phyloP scores from a whole-genome alignment of 2,113 vertebrate species.

The Pipa parva region DNA sequence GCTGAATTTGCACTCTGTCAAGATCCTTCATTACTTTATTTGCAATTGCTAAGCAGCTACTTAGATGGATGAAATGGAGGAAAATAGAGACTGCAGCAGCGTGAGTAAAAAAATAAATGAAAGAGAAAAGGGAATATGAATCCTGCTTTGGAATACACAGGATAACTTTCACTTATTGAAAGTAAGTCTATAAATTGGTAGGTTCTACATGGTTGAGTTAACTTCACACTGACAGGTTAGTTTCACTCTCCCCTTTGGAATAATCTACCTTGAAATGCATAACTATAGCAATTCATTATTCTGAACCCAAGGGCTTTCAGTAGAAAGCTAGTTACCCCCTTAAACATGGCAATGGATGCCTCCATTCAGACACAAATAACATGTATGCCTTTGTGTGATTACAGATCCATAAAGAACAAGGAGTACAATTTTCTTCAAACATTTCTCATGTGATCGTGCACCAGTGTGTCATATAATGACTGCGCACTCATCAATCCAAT shows the following conservation, averaged over 20 bases:
- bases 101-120: constrained; percentile 2
- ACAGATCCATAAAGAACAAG: too few species aligned
- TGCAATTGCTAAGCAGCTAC: neutral
- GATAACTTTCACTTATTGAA: neutral
- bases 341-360: too few species aligned
- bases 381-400: too few species aligned
- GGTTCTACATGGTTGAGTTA: neutral
- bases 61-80: constrained; percentile 11
- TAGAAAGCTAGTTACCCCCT: too few species aligned
- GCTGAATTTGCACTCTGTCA: neutral
- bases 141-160: too few species aligned
- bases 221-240: neutral
- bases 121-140: neutral
- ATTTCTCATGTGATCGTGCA: too few species aligned
- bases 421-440: too few species aligned
- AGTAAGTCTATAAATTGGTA: neutral
- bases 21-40: constrained; percentile 21
- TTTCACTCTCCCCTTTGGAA: neutral
- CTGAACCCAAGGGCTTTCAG: too few species aligned
- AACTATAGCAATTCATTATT: too few species aligned
- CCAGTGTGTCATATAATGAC: too few species aligned
- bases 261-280: neutral
- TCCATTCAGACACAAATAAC: too few species aligned
- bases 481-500: too few species aligned
- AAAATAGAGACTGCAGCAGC: constrained; percentile 1